These are phyloP conservation scores for Nephrotoma guestfalica DNA, from an alignment of 2,888 invertebrate genomes.

Conservation along the genomic window DNA sequence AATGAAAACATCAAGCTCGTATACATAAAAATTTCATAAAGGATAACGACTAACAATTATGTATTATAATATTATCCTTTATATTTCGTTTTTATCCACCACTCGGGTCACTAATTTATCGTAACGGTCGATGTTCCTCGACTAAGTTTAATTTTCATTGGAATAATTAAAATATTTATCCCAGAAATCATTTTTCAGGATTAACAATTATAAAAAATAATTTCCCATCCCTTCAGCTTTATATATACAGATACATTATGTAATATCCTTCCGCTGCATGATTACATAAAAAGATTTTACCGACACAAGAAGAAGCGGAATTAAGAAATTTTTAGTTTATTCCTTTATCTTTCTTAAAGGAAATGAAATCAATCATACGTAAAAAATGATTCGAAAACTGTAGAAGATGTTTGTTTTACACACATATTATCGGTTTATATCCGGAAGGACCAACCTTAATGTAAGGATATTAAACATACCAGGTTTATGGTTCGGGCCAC, in stretches of 20 bases:
- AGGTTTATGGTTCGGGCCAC: not conserved
- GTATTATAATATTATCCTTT: not conserved
- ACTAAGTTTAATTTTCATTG: not conserved
- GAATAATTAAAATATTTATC: not conserved
- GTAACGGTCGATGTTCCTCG: not conserved
- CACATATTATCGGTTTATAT: not conserved
- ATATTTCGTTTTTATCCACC: not conserved
- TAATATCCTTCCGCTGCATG: not conserved
- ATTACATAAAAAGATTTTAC: not conserved
- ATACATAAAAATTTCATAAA: not conserved
- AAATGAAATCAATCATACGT: not conserved
- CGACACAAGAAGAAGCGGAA: not conserved
- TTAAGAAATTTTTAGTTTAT: not conserved
- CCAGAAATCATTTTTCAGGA: not conserved
- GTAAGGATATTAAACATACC: not conserved
- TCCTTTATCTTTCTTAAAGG: not conserved
- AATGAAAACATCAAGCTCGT: not conserved
- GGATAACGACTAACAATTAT: not conserved
- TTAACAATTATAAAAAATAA: not conserved
- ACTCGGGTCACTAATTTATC: not conserved
- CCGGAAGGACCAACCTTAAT: not conserved
- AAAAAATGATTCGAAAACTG: not conserved
- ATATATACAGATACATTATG: not conserved
- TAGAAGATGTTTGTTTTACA: not conserved
- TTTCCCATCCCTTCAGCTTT: not conserved